Evolutionary conservation across 2,797 vertebrate species (phyloP), one percentile per base, ranked within the genome.

Genomic region (Pteronotus mesoamericanus): DNA sequence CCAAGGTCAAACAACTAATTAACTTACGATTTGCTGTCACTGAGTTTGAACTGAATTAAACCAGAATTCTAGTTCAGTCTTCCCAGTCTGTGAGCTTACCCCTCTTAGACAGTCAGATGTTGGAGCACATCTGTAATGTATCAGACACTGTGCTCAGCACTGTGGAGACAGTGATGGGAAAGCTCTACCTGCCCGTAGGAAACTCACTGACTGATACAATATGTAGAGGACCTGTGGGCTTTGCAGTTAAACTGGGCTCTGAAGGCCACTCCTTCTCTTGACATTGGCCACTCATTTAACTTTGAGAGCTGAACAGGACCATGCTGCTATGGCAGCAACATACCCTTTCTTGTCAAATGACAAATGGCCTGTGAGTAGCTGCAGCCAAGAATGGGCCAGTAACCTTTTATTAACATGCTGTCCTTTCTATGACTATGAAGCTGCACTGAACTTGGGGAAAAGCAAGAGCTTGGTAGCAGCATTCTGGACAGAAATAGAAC

Each of bases 401-500:
- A 51, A 94, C 69, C 84, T 77, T 80, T 79, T 82, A n/a, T 88
- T 87, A 51, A 82, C 7, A 51, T 51, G 59, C 44, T 80, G 15
- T 57, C 21, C 34, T 77, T 90, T 93, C 71, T 72, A 0, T 84
- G 51, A 3, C 53, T 80, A 0, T 91, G 66, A 94, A 91, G 53
- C 94, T 85, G 14, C 53, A 53, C 18, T 86, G 69, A 44, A 37
- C 72, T 53, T 39, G 14, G 55, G 55, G 74, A 32, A 21, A 75
- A 61, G 18, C 9, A 7, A 86, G 95, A 86, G 34, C 46, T 74
- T 74, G 26, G 12, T 77, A 66, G 42, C 78, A 79, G 51, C 37
- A 71, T 91, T 93, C 82, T 82, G 10, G 75, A 37, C 71, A 74
- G 77, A 93, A 95, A 91, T 71, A 95, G 86, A 95, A 88, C 66